Conservation (phyloP, 1,140 invertebrate genomes). For the Stratiolaelaps scimitus region DNA sequence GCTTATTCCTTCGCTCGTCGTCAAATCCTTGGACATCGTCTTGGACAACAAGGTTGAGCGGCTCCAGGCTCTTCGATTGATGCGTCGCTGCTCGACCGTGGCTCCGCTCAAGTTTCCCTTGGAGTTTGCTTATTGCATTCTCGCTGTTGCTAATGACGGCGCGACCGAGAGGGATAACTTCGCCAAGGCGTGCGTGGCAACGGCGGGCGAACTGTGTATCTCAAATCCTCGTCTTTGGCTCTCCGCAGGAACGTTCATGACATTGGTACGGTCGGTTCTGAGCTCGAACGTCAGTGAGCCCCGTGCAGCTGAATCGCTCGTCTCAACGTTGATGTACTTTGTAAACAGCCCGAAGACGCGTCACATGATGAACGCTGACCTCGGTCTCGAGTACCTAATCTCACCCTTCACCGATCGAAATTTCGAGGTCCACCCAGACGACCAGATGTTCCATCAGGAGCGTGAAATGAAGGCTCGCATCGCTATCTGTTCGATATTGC, state of each 20-base stretch:
- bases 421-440: slow-evolving; percentile 14
- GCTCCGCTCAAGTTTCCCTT: slow-evolving; percentile 53
- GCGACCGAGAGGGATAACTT: slow-evolving; percentile 60
- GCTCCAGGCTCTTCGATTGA: slow-evolving; percentile 70
- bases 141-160: slow-evolving; percentile 63
- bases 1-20: slow-evolving; percentile 65
- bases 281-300: slow-evolving; percentile 39
- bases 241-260: neutral
- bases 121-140: slow-evolving; percentile 55
- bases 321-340: slow-evolving; percentile 70
- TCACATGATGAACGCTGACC: slow-evolving; percentile 53
- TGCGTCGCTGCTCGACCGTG: slow-evolving; percentile 55
- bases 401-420: slow-evolving; percentile 24
- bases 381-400: slow-evolving; percentile 39
- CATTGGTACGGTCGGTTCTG: slow-evolving; percentile 11
- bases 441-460: slow-evolving; percentile 13
- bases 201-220: slow-evolving; percentile 64
- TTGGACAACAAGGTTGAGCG: slow-evolving; percentile 71
- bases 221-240: slow-evolving; percentile 3
- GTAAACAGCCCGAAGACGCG: slow-evolving; percentile 69
- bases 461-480: slow-evolving; percentile 39
- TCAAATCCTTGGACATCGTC: slow-evolving; percentile 61
- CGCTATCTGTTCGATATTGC: slow-evolving; percentile 65
- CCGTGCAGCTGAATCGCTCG: slow-evolving; percentile 56
- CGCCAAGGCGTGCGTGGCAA: slow-evolving; percentile 63